phyloP scores from a whole-genome alignment of 1,140 invertebrate species.

The Thaumetopoea pityocampa region DNA sequence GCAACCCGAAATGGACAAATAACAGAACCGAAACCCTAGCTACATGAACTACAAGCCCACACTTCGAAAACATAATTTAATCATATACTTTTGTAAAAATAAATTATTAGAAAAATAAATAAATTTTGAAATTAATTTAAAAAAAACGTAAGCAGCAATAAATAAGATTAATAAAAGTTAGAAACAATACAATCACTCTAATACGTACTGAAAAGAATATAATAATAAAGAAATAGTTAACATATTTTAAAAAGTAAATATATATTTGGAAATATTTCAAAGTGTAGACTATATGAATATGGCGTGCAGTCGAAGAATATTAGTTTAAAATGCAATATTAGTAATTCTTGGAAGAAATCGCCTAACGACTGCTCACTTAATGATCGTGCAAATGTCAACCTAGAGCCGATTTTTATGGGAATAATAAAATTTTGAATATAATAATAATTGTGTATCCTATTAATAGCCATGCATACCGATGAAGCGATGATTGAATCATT shows the following conservation, averaged over 20 bases:
- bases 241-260: constrained; percentile 10
- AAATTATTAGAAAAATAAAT: constrained; percentile 3
- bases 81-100: not conserved
- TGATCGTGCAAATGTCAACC: constrained; percentile 47
- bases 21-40: constrained; percentile 48
- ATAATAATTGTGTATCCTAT: constrained; percentile 37
- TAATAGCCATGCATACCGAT: constrained; percentile 66
- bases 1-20: constrained; percentile 53
- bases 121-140: constrained; percentile 3
- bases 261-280: constrained; percentile 42
- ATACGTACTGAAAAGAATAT: no score
- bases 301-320: constrained; percentile 57
- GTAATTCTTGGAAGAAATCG: constrained; percentile 14
- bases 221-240: constrained; percentile 10
- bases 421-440: constrained; percentile 48
- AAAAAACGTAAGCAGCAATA: constrained; percentile 2
- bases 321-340: constrained; percentile 21
- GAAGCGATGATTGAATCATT: constrained; percentile 38
- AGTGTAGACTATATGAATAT: constrained; percentile 58
- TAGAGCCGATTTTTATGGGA: constrained; percentile 38
- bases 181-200: no score
- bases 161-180: no score
- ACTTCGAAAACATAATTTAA: constrained; percentile 49
- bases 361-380: constrained; percentile 56
- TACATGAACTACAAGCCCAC: constrained; percentile 54